phyloP scores from a whole-genome alignment of 2,888 invertebrate species.

The Habrosyne pyritoides region DNA sequence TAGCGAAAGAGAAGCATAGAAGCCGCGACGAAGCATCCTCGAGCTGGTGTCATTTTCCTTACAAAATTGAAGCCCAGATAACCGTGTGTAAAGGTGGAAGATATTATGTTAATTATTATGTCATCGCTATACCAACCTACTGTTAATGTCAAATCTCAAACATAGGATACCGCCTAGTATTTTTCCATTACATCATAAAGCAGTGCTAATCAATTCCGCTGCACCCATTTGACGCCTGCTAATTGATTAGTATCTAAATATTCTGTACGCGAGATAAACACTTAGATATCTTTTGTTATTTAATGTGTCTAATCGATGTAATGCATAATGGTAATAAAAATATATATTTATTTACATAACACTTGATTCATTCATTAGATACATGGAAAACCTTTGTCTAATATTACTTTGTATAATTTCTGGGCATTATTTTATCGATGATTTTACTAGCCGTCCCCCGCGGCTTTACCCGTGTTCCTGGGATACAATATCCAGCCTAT shows the following conservation, averaged over 20 bases:
- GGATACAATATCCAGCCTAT: too few species aligned
- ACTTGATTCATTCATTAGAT: too few species aligned
- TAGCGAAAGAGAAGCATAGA: too few species aligned
- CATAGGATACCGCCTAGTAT: background rate
- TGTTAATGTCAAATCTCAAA: background rate
- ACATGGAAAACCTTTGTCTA: too few species aligned
- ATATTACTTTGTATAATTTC: too few species aligned
- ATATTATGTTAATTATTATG: background rate
- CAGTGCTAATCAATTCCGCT: background rate
- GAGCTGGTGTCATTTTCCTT: too few species aligned
- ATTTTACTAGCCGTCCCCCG: too few species aligned
- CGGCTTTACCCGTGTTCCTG: too few species aligned
- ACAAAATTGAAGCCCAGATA: too few species aligned
- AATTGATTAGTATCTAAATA: conserved; percentile 1
- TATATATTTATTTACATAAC: background rate
- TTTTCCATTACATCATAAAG: background rate
- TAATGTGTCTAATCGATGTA: background rate
- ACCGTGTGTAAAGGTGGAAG: too few species aligned
- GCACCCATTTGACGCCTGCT: background rate
- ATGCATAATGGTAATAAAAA: background rate
- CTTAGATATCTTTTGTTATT: background rate
- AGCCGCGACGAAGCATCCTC: too few species aligned
- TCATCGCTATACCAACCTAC: background rate
- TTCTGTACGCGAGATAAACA: background rate
- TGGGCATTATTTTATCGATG: too few species aligned